Base-by-base conservation (phyloP, 2,797 vertebrate species). In the Schizothorax lantsangensis region DNA sequence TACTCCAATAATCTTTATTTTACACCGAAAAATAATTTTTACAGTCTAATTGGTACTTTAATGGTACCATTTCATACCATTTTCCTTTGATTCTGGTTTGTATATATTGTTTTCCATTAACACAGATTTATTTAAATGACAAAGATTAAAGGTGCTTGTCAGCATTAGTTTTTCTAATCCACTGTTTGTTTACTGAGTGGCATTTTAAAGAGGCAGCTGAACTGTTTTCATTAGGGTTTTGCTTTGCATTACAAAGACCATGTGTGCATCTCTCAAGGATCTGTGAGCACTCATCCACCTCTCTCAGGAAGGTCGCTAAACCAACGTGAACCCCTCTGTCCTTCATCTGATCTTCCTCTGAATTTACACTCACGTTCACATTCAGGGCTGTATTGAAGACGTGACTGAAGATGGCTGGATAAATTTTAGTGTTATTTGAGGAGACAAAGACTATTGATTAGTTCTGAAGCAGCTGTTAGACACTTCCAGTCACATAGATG, bases 221-320 rank as follows among this genome's bases (percentile, higher is more conserved):
- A 90, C 88, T 89, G 82, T 78, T 89, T 89, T 89, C 82, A 92
- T 36, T 84, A 71, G 91, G 84, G 83, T 89, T 91, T 92, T 91
- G 71, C 87, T 93, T 93, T 93, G 90, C 92, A 92, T 93, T 90
- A 94, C 90, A 93, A 94, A 94, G 92, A 91, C 88, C 3, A n/a
- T 26, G 59, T 89, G 91, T 93, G 92, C 92, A 89, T 43, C 83
- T 54, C 1, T 88, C 82, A 81, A 90, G 90, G 90, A 87, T 88
- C 88, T 89, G 90, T 92, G 90, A 89, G 90, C 89, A 88, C 91
- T 94, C 85, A 89, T 94, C 92, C 88, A 74, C 87, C 49, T 82
- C 90, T 91, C 86, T 88, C 81, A 93, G 89, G 23, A 78, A 54
- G 83, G 59, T 26, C 1, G 1, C 84, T 71, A 73, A 86, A 86